Conservation (phyloP, 2,888 invertebrate genomes). For the Patella pellucida region DNA sequence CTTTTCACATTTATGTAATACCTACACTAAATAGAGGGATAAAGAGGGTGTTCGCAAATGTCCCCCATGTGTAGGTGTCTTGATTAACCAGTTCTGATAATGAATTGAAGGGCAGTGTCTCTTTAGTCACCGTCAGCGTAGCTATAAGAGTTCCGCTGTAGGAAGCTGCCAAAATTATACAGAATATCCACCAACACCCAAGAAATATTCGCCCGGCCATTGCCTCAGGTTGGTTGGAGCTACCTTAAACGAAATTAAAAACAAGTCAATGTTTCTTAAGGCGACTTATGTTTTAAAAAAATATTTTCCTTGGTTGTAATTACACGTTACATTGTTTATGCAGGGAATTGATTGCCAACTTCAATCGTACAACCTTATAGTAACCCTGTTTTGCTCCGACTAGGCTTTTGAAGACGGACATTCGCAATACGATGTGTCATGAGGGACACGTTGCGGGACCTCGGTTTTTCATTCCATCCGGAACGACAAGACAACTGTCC, state of each 20-base stretch:
- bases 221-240: neutral
- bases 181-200: neutral
- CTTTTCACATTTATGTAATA: neutral
- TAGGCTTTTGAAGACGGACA: too few species aligned
- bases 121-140: neutral
- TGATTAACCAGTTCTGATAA: neutral
- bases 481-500: too few species aligned
- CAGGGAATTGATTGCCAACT: too few species aligned
- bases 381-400: too few species aligned
- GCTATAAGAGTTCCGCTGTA: constrained; percentile 3
- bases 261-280: too few species aligned
- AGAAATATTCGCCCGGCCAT: neutral
- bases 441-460: too few species aligned
- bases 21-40: neutral
- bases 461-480: too few species aligned
- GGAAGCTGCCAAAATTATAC: neutral
- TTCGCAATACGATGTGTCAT: too few species aligned
- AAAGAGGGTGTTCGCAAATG: neutral
- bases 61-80: neutral
- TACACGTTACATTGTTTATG: too few species aligned
- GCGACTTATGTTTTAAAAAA: too few species aligned
- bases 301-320: too few species aligned
- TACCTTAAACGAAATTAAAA: neutral
- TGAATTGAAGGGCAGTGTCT: neutral
- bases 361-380: too few species aligned